These are phyloP conservation scores for Hoplodrina blanda DNA, from an alignment of 2,888 invertebrate species.

Conservation along the genomic window DNA sequence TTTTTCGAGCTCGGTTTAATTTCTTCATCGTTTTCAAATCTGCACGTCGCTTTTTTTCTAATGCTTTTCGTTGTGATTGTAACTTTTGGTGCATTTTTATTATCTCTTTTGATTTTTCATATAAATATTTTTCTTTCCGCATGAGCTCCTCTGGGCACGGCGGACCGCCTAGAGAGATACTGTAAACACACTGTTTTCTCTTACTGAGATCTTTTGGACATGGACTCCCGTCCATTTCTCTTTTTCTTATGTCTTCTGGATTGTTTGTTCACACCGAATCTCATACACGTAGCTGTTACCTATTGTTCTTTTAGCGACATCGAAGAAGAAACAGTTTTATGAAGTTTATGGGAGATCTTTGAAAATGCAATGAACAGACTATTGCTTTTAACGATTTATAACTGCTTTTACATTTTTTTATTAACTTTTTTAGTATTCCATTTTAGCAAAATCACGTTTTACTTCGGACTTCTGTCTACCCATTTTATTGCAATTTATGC, in stretches of 20 bases:
- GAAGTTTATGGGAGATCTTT: constrained; percentile 1
- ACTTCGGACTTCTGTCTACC: background rate
- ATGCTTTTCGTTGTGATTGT: constrained; percentile 54
- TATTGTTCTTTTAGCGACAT: constrained; percentile 6
- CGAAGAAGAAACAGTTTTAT: background rate
- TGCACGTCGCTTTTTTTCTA: constrained; percentile 47
- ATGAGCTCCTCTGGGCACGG: constrained; percentile 25
- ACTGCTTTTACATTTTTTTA: constrained; percentile 26
- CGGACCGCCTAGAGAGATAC: too few species aligned
- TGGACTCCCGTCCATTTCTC: too few species aligned
- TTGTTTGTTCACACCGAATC: background rate
- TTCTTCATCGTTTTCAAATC: constrained; percentile 66
- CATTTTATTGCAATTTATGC: background rate
- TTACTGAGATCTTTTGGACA: background rate
- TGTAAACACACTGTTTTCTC: background rate
- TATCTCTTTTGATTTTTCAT: constrained; percentile 65
- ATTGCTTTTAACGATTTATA: background rate
- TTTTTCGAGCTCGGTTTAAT: constrained; percentile 67
- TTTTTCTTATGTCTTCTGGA: too few species aligned
- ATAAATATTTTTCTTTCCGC: constrained; percentile 57
- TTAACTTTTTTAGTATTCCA: too few species aligned
- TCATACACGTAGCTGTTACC: background rate
- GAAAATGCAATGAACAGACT: background rate
- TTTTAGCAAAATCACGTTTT: background rate
- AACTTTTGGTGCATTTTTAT: constrained; percentile 62